Conservation (phyloP, 2,113 vertebrate species). For the Syrrhaptes paradoxus region DNA sequence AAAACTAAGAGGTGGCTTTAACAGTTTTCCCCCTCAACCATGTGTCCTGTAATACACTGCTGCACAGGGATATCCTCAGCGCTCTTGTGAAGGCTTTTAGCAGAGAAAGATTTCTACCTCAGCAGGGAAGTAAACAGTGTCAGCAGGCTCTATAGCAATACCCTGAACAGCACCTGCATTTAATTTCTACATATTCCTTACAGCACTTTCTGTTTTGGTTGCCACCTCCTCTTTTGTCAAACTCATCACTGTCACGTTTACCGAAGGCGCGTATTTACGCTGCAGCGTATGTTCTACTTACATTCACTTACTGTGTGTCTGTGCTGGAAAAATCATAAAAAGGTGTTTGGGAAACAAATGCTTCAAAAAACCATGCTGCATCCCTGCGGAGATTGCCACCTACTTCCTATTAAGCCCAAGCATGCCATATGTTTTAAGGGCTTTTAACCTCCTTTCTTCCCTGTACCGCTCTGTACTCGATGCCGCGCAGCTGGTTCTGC, state of each 20-base stretch:
- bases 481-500: background rate
- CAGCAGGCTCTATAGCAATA: conserved; percentile 36
- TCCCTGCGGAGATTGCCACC: conserved; percentile 17
- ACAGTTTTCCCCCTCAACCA: conserved; percentile 8
- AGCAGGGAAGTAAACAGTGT: conserved; percentile 50
- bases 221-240: conserved; percentile 28
- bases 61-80: background rate
- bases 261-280: background rate
- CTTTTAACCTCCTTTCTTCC: conserved; percentile 52
- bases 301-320: background rate
- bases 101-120: conserved; percentile 47
- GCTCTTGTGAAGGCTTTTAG: conserved; percentile 45
- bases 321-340: background rate
- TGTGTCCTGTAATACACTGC: conserved; percentile 15
- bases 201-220: conserved; percentile 35
- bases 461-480: background rate
- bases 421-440: conserved; percentile 14
- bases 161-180: conserved; percentile 13
- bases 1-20: conserved; percentile 44
- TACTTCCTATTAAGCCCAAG: conserved; percentile 37
- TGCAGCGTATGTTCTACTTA: background rate
- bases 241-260: conserved; percentile 27
- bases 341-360: conserved; percentile 46
- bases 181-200: conserved; percentile 26
- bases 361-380: background rate